Conservation (phyloP, 2,888 invertebrate species). For the Cryptocheilus praepositus region DNA sequence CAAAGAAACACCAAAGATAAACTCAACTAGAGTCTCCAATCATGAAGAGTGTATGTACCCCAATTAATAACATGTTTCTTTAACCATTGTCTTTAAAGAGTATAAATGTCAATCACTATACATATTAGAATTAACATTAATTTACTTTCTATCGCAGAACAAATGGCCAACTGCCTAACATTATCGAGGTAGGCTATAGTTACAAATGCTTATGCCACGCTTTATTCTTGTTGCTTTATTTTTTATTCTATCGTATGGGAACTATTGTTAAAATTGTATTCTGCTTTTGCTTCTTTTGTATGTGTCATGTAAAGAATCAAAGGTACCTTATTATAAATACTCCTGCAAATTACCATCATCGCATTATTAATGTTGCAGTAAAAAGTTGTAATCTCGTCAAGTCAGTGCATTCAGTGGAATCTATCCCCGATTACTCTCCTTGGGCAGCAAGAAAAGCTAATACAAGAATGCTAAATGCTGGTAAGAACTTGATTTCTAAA, state of each 20-base stretch:
- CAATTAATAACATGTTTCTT: conserved; percentile 18
- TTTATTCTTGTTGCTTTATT: conserved; percentile 1
- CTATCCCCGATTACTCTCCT: conserved; percentile 56
- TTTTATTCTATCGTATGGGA: background rate
- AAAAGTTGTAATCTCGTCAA: conserved; percentile 59
- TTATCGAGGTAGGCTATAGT: conserved; percentile 16
- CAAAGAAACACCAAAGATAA: conserved; percentile 58
- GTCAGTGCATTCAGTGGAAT: conserved; percentile 60
- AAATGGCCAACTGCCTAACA: background rate
- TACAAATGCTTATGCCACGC: background rate
- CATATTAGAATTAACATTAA: conserved; percentile 52
- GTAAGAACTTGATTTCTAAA: conserved; percentile 26
- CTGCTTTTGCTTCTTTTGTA: no score
- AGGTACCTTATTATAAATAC: no score
- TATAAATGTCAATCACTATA: conserved; percentile 6
- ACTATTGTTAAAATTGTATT: no score
- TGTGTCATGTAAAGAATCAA: no score
- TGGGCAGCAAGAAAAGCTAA: conserved; percentile 48
- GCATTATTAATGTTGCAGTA: conserved; percentile 50
- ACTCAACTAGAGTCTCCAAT: conserved; percentile 61
- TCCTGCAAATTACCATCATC: background rate
- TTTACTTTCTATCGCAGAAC: conserved; percentile 58
- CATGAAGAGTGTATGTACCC: conserved; percentile 38
- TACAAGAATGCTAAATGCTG: conserved; percentile 36
- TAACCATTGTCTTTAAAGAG: conserved; percentile 17